phyloP scores from a whole-genome alignment of 1,140 invertebrate species.

The Drosophila setifemur region DNA sequence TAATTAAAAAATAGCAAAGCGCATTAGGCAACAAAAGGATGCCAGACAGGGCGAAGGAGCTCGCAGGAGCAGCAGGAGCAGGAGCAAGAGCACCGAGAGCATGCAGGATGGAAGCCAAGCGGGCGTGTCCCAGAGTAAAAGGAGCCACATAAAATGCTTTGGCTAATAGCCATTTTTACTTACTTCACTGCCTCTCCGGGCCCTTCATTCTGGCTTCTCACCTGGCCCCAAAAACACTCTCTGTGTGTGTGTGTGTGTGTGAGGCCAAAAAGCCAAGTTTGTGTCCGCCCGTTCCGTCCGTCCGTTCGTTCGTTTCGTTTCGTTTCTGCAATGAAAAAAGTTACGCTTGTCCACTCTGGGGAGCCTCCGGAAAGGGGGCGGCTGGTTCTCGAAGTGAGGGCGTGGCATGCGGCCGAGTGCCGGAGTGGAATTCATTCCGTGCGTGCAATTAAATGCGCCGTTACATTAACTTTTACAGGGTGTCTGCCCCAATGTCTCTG shows the following conservation, averaged over 20 bases:
- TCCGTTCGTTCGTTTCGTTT: background rate
- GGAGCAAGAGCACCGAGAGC: too few species aligned
- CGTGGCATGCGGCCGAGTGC: slow-evolving; percentile 42
- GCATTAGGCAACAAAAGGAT: slow-evolving; percentile 75
- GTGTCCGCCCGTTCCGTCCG: too few species aligned
- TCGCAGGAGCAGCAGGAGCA: background rate
- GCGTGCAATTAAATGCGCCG: slow-evolving; percentile 79
- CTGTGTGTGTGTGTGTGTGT: too few species aligned
- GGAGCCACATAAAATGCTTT: slow-evolving; percentile 77
- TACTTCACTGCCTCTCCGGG: slow-evolving; percentile 71
- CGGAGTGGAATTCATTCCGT: slow-evolving; percentile 57
- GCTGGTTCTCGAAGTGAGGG: slow-evolving; percentile 6
- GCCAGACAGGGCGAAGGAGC: slow-evolving; percentile 17
- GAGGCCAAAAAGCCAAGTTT: slow-evolving; percentile 77
- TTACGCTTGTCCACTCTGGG: slow-evolving; percentile 59
- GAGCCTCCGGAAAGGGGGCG: slow-evolving; percentile 3
- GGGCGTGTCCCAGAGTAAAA: slow-evolving; percentile 60
- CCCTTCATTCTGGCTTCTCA: too few species aligned
- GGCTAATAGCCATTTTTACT: slow-evolving; percentile 80
- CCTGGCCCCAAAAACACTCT: slow-evolving; percentile 49
- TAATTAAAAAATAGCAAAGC: slow-evolving; percentile 80
- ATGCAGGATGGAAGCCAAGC: slow-evolving; percentile 15
- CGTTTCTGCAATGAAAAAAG: slow-evolving; percentile 37
- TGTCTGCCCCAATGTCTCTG: slow-evolving; percentile 61
- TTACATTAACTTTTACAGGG: slow-evolving; percentile 79